Conservation (phyloP, 2,113 vertebrate genomes). For the Istiophorus platypterus region DNA sequence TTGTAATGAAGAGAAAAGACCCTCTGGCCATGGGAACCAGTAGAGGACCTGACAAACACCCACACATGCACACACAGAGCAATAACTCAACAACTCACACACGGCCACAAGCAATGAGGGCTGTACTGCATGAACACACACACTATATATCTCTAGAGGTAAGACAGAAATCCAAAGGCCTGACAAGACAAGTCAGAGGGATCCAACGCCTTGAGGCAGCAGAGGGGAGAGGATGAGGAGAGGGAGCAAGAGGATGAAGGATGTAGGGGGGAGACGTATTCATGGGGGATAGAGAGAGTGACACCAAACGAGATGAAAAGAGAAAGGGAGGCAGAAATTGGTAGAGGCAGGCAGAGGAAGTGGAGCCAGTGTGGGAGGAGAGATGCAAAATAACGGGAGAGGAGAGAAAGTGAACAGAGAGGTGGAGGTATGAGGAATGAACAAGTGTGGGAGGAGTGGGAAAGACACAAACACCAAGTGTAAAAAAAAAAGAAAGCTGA, state of each 20-base stretch:
- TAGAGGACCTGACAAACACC: conserved; percentile 58
- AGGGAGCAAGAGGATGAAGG: conserved; percentile 58
- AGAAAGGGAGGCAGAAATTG: conserved; percentile 46
- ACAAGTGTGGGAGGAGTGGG: conserved; percentile 75
- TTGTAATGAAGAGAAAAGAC: conserved; percentile 51
- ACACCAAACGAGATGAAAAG: conserved; percentile 58
- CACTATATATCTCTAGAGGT: conserved; percentile 66
- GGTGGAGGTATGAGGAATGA: conserved; percentile 55
- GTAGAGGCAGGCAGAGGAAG: conserved; percentile 26
- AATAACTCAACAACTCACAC: conserved; percentile 45
- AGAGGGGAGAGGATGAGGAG: conserved; percentile 53
- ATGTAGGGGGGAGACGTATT: conserved; percentile 60
- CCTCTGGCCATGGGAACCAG: conserved; percentile 56
- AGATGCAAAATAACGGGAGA: conserved; percentile 46
- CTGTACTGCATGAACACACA: conserved; percentile 61
- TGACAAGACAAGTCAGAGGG: conserved; percentile 79
- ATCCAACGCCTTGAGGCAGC: conserved; percentile 66
- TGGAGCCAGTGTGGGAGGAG: conserved; percentile 55
- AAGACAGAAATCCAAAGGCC: conserved; percentile 75
- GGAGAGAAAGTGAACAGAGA: conserved; percentile 49
- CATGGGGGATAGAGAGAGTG: conserved; percentile 52
- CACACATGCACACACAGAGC: conserved; percentile 27
- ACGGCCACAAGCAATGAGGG: conserved; percentile 47
- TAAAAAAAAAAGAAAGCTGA: conserved; percentile 20
- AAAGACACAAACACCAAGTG: conserved; percentile 49